Base-by-base conservation (phyloP, 1,140 invertebrate species). In the Arion vulgaris region DNA sequence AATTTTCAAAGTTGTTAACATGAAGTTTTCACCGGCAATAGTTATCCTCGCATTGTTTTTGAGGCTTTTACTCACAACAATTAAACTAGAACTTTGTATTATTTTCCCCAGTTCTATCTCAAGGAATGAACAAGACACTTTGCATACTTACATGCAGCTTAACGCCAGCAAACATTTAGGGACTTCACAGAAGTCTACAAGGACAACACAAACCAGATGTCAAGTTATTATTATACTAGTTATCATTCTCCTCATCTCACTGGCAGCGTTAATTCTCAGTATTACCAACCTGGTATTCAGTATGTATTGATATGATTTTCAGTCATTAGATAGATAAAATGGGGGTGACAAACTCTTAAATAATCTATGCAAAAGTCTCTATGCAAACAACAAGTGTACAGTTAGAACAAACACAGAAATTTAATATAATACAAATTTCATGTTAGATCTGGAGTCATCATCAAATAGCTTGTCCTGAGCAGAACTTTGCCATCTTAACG, bases 61-160 rank as follows among this genome's bases (percentile, higher is more conserved):
- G n/a, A n/a, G n/a, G n/a, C n/a, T n/a, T n/a, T n/a, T n/a, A n/a
- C n/a, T 57, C 17, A 57, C 23, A 57, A 23, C 5, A 2, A 23
- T 19, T 23, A 57, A 23, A 57, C 26, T 57, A n/a, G 15, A 5
- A 2, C 23, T 57, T n/a, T 57, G 23, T 57, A 15, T 57, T 57
- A 11, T n/a, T 19, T 19, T 23, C 53, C 53, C 53, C 71, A 72
- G 71, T 7, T 41, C 71, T 41, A 23, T 23, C 26, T 39, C 38
- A 23, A 23, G 7, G 23, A 26, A 7, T 39, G 4, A 26, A 1
- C 15, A 72, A 5, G 71, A 72, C 9, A 4, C 38, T 7, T 13
- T 38, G 28, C 71, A 72, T 72, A 72, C 71, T 1, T 41, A 72
- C 71, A 11, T n/a, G 5, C 71, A 72, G 36, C n/a, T 72, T 26